Base-by-base conservation (phyloP, 2,113 vertebrate genomes). In the Phylloscopus trochilus region DNA sequence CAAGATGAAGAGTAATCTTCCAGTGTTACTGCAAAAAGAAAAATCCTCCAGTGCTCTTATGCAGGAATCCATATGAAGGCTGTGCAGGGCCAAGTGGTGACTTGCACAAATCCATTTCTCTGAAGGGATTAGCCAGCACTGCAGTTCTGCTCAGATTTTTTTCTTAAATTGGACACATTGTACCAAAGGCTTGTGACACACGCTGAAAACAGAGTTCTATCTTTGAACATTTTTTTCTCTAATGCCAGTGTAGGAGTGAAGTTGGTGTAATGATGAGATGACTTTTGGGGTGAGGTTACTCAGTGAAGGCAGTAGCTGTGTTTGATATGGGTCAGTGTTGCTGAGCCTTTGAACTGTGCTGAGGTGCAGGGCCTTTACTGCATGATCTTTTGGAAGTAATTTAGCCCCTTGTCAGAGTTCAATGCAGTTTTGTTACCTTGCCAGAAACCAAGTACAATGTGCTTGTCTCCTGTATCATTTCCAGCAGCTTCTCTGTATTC, bases 31-130 rank as follows among this genome's bases (percentile, higher is more conserved):
- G 9, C 62, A 82, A 49, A 86, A 83, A 6, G 67, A 76, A 67
- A n/a, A 51, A 51, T 67, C 18, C 28, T 30, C 21, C 30, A 41
- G 2, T 0, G 11, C 31, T 49, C 0, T 44, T 43, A 19, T 0
- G 18, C 27, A 30, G 16, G 74, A 69, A 53, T 27, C 21, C 6
- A 0, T 15, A 4, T 28, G n/a, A 70, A 86, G 53, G 39, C 51
- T 46, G 1, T 47, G 46, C 17, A 49, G 46, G 47, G 41, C 63
- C 31, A 9, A 59, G 31, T 5, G 33, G 23, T 30, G n/a, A 26
- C 62, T 74, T 58, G 41, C 3, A 30, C 15, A 39, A 44, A 17
- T 13, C 28, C 10, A 3, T 47, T 68, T 62, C 30, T 47, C 21
- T 83, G 44, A 24, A 43, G 28, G 43, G 14, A 35, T 20, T 52